These are phyloP conservation scores for Drosophila nigrodunni DNA, from an alignment of 1,140 invertebrate species.

Conservation along the genomic window DNA sequence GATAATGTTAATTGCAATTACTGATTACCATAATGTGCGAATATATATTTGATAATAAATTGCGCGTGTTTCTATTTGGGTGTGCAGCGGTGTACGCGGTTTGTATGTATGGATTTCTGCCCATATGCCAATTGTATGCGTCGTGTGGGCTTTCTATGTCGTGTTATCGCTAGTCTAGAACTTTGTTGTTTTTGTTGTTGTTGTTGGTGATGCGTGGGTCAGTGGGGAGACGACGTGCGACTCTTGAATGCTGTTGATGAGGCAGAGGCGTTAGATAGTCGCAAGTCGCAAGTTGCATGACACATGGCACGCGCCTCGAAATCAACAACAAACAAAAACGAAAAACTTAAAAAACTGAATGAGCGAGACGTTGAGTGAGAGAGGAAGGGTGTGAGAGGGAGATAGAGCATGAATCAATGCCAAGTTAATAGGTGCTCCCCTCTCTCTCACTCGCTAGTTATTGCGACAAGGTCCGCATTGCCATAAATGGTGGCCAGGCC, in stretches of 20 bases:
- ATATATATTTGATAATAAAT: not conserved
- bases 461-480: conserved; percentile 64
- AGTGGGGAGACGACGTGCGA: conserved; percentile 59
- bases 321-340: conserved; percentile 46
- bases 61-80: conserved; percentile 21
- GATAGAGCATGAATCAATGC: conserved; percentile 59
- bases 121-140: conserved; percentile 72
- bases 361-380: conserved; percentile 7
- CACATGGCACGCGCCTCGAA: conserved; percentile 79
- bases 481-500: conserved; percentile 73
- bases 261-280: conserved; percentile 82
- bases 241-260: conserved; percentile 66
- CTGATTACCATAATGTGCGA: not conserved
- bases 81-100: conserved; percentile 18
- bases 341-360: conserved; percentile 45
- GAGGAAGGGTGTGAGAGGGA: not conserved
- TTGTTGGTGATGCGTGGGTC: conserved; percentile 63
- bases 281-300: conserved; percentile 75
- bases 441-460: conserved; percentile 31
- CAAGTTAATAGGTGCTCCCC: conserved; percentile 26
- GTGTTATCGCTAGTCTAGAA: conserved; percentile 75
- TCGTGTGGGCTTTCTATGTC: conserved; percentile 71
- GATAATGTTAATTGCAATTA: not conserved
- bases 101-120: conserved; percentile 48
- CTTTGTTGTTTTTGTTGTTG: conserved; percentile 53